Evolutionary conservation across 2,797 vertebrate species (phyloP).

Genomic region (Emys orbicularis): DNA sequence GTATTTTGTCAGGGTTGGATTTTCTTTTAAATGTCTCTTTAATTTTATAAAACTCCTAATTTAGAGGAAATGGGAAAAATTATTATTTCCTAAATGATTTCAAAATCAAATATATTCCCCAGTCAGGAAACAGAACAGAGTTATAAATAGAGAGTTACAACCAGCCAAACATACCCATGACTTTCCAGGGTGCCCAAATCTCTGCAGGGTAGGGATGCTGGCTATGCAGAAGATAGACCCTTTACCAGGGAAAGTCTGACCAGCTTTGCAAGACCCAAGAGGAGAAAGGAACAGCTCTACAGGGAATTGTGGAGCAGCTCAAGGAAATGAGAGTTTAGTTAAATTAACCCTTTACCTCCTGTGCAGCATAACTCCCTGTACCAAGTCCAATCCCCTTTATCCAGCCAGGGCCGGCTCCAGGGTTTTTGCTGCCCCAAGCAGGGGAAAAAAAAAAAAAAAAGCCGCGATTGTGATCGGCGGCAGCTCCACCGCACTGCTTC

Average conservation of each 20-base stretch:
- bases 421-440: too few species aligned
- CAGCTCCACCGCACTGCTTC: too few species aligned
- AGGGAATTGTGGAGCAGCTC: background rate
- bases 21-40: background rate
- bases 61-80: background rate
- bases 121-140: background rate
- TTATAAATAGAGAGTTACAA: background rate
- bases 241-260: background rate
- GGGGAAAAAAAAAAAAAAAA: too few species aligned
- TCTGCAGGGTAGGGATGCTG: background rate
- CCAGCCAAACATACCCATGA: background rate
- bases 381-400: background rate
- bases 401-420: too few species aligned
- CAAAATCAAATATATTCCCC: background rate
- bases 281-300: background rate
- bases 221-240: background rate
- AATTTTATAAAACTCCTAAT: background rate
- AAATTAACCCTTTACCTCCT: background rate
- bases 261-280: background rate
- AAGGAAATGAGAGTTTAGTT: background rate
- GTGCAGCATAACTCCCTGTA: background rate
- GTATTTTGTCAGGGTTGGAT: background rate
- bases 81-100: background rate
- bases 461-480: too few species aligned
- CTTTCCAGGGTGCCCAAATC: fast-evolving